Evolutionary conservation across 2,113 vertebrate species (phyloP).

Genomic region (Euleptes europaea): DNA sequence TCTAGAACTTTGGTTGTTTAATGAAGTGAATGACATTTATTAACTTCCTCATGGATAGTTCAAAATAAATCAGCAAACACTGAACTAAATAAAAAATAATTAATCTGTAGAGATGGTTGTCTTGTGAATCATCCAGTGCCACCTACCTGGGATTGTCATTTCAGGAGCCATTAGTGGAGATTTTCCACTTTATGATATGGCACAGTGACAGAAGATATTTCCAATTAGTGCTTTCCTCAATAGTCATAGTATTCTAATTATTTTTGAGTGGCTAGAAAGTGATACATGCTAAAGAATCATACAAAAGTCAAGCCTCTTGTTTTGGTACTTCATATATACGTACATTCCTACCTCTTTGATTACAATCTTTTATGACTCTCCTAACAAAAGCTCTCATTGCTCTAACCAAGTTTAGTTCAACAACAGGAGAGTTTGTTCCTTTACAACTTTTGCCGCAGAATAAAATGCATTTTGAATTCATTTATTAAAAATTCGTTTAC

Average conservation of each 20-base stretch:
- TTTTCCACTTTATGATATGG: conserved; percentile 64
- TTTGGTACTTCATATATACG: background rate
- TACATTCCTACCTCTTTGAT: background rate
- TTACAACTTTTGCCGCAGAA: background rate
- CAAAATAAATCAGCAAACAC: conserved; percentile 51
- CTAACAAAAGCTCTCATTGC: background rate
- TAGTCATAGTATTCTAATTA: conserved; percentile 55
- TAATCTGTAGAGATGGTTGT: conserved; percentile 60
- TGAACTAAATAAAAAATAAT: conserved; percentile 67
- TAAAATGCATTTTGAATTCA: background rate
- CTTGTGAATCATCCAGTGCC: conserved; percentile 71
- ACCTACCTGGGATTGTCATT: conserved; percentile 58
- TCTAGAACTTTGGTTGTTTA: conserved; percentile 64
- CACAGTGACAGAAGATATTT: conserved; percentile 38
- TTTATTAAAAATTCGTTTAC: background rate
- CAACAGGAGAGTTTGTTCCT: background rate
- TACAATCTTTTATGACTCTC: background rate
- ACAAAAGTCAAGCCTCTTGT: background rate
- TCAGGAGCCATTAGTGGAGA: conserved; percentile 62
- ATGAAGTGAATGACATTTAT: conserved; percentile 76
- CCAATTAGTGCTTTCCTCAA: conserved; percentile 63
- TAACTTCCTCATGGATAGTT: conserved; percentile 59
- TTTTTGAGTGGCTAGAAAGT: conserved; percentile 41
- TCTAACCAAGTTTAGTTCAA: background rate
- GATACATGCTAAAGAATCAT: background rate